These are phyloP conservation scores for Chionodraco myersi DNA, from an alignment of 2,113 vertebrate species.

Conservation along the genomic window DNA sequence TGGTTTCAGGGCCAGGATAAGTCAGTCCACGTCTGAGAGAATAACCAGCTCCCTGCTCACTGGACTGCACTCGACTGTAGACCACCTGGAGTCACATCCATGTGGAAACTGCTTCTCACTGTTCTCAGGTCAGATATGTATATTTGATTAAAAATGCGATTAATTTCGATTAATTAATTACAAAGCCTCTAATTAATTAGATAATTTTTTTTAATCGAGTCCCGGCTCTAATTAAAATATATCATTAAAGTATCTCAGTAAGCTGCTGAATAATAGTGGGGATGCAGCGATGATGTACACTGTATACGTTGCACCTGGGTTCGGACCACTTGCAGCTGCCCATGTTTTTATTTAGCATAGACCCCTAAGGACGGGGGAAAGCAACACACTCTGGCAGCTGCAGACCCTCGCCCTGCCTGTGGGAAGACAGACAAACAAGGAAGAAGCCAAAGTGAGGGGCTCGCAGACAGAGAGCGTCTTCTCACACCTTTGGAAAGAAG, in stretches of 20 bases:
- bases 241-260: background rate
- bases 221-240: background rate
- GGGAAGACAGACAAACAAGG: slow-evolving; percentile 54
- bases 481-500: slow-evolving; percentile 36
- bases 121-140: too few relatives aligned
- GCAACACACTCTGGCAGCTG: slow-evolving; percentile 32
- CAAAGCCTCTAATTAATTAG: too few relatives aligned
- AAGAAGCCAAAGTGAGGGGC: slow-evolving; percentile 18
- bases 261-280: background rate
- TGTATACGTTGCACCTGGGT: background rate
- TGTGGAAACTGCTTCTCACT: too few relatives aligned
- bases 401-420: slow-evolving; percentile 19
- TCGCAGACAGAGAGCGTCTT: slow-evolving; percentile 55
- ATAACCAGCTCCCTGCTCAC: too few relatives aligned
- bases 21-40: too few relatives aligned
- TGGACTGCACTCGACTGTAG: too few relatives aligned
- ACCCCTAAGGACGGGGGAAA: slow-evolving; percentile 32
- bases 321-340: background rate
- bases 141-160: too few relatives aligned
- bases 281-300: background rate
- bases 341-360: slow-evolving; percentile 30
- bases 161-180: too few relatives aligned
- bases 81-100: too few relatives aligned
- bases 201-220: too few relatives aligned
- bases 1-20: too few relatives aligned